These are phyloP conservation scores for Eristalis arbustorum DNA, from an alignment of 2,888 invertebrate genomes.

Conservation along the genomic window DNA sequence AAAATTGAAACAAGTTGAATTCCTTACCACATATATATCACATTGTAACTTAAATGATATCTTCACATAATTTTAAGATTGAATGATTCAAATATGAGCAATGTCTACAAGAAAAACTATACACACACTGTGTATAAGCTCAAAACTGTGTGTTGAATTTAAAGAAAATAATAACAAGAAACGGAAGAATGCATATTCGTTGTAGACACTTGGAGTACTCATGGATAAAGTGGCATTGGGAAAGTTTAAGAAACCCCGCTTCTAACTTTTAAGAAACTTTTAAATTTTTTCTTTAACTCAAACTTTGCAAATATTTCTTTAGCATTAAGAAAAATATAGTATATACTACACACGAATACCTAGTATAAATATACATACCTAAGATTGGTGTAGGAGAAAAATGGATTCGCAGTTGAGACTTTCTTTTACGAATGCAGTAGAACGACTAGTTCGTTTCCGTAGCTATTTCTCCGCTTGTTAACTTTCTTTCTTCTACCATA, in stretches of 20 bases:
- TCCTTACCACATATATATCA: slow-evolving; percentile 27
- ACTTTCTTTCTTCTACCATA: slow-evolving; percentile 61
- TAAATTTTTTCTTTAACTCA: slow-evolving; percentile 60
- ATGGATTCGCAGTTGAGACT: slow-evolving; percentile 40
- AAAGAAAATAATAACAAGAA: slow-evolving; percentile 67
- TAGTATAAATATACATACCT: slow-evolving; percentile 42
- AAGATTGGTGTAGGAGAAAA: slow-evolving; percentile 54
- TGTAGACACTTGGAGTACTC: slow-evolving; percentile 64
- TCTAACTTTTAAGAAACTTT: slow-evolving; percentile 65
- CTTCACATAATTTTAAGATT: slow-evolving; percentile 40
- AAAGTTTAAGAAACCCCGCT: slow-evolving; percentile 63
- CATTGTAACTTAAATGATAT: slow-evolving; percentile 48
- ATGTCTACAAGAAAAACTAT: slow-evolving; percentile 38
- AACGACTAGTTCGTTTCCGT: slow-evolving; percentile 52
- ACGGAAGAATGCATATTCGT: slow-evolving; percentile 56
- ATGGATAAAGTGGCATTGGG: slow-evolving; percentile 67
- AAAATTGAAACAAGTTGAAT: slow-evolving; percentile 40
- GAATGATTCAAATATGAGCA: slow-evolving; percentile 47
- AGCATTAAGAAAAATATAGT: slow-evolving; percentile 48
- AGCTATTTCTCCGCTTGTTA: slow-evolving; percentile 60
- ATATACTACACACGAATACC: slow-evolving; percentile 25
- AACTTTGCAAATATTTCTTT: slow-evolving; percentile 69
- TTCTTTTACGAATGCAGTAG: slow-evolving; percentile 58
- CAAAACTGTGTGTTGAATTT: slow-evolving; percentile 56
- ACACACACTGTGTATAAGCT: slow-evolving; percentile 15